phyloP scores from a whole-genome alignment of 2,888 invertebrate genomes.

The Nemotelus nigrinus region DNA sequence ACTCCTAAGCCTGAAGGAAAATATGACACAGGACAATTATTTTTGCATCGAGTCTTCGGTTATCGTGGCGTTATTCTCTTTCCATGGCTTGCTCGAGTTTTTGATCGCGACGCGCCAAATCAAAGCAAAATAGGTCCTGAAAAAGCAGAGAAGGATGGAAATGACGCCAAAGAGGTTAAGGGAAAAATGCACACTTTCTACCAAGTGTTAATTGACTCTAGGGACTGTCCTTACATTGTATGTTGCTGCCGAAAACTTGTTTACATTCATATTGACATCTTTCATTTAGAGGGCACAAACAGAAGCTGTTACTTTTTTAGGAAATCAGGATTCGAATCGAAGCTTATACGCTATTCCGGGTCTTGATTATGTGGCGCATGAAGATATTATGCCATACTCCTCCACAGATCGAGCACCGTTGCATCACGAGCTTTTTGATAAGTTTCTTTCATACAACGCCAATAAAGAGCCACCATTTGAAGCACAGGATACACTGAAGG shows the following conservation, averaged over 20 bases:
- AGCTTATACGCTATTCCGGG: conserved; percentile 97
- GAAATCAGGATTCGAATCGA: conserved; percentile 93
- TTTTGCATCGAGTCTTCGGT: conserved; percentile 95
- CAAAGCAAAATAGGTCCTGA: conserved; percentile 67
- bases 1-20: conserved; percentile 84
- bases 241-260: conserved; percentile 43
- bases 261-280: not conserved
- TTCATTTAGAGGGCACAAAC: conserved; percentile 87
- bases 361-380: conserved; percentile 97
- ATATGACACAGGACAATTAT: conserved; percentile 95
- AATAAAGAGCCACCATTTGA: conserved; percentile 86
- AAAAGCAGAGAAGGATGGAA: conserved; percentile 59
- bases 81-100: conserved; percentile 95
- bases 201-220: conserved; percentile 95
- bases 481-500: conserved; percentile 88
- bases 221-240: conserved; percentile 92
- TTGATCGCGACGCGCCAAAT: conserved; percentile 87
- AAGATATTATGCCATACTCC: conserved; percentile 95
- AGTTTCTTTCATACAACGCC: conserved; percentile 84
- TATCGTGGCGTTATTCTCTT: conserved; percentile 97
- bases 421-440: conserved; percentile 96
- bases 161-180: conserved; percentile 85
- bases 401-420: conserved; percentile 88
- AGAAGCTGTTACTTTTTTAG: conserved; percentile 96
- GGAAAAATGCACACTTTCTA: conserved; percentile 95